phyloP scores from a whole-genome alignment of 2,888 invertebrate genomes.

The Rugalucina vietnamica region DNA sequence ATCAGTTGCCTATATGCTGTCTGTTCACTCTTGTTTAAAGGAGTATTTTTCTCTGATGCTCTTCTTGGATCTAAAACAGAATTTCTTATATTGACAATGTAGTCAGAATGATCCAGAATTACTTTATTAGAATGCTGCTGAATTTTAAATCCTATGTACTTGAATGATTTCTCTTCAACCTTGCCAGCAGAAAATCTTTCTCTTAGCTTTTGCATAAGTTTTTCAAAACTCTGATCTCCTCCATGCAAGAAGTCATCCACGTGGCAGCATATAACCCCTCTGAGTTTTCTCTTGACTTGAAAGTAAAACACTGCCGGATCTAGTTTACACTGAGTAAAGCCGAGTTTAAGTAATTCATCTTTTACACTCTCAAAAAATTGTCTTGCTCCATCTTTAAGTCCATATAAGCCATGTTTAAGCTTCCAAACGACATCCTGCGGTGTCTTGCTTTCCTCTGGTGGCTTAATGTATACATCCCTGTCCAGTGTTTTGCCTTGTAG shows the following conservation, averaged over 20 bases:
- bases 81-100: not conserved
- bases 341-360: conserved; percentile 38
- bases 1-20: not conserved
- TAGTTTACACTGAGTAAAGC: not conserved
- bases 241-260: conserved; percentile 10
- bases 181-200: conserved; percentile 6
- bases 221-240: conserved; percentile 4
- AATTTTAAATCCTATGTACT: conserved; percentile 8
- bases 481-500: conserved; percentile 55
- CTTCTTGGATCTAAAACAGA: not conserved
- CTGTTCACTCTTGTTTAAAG: not conserved
- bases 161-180: not conserved
- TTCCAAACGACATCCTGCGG: conserved; percentile 47
- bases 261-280: not conserved
- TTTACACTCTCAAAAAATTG: conserved; percentile 55
- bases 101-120: not conserved
- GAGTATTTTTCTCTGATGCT: not conserved
- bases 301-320: not conserved
- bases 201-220: not conserved
- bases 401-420: conserved; percentile 55
- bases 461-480: conserved; percentile 48
- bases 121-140: not conserved
- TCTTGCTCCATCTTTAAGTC: conserved; percentile 55
- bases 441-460: conserved; percentile 45
- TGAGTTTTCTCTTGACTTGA: not conserved